phyloP scores from a whole-genome alignment of 2,797 vertebrate genomes.

The Macropus fuliginosus region DNA sequence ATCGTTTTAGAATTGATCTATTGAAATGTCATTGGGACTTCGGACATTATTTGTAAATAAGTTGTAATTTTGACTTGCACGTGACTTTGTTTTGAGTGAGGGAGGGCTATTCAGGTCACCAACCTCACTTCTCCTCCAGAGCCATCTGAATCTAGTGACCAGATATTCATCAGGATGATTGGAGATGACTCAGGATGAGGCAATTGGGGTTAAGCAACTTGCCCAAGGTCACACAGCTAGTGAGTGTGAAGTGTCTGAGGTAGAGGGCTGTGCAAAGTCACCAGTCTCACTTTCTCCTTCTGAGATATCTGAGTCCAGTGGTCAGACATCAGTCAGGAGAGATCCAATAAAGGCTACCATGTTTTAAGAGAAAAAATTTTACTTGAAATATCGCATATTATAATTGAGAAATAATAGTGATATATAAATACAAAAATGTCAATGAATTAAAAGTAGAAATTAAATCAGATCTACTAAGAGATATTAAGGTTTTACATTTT shows the following conservation, averaged over 20 bases:
- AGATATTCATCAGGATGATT: no score
- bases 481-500: neutral
- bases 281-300: no score
- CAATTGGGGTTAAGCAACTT: no score
- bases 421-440: neutral
- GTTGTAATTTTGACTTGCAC: neutral
- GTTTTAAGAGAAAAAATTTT: neutral
- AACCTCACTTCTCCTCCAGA: no score
- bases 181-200: no score
- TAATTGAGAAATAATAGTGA: neutral
- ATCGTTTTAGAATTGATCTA: neutral
- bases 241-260: no score
- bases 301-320: no score
- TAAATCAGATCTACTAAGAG: neutral
- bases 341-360: neutral
- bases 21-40: slow-evolving; percentile 14
- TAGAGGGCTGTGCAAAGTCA: no score
- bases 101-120: no score
- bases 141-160: no score
- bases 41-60: slow-evolving; percentile 10
- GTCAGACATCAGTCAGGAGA: neutral
- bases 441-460: neutral
- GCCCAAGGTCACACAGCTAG: no score
- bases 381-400: neutral
- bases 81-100: no score